Percentiles rank a stretch among this genome's conserved stretches.
Evolutionary conservation across 2,113 vertebrate genomes (phyloP).

Genomic region (Acrocephalus kingi): DNA sequence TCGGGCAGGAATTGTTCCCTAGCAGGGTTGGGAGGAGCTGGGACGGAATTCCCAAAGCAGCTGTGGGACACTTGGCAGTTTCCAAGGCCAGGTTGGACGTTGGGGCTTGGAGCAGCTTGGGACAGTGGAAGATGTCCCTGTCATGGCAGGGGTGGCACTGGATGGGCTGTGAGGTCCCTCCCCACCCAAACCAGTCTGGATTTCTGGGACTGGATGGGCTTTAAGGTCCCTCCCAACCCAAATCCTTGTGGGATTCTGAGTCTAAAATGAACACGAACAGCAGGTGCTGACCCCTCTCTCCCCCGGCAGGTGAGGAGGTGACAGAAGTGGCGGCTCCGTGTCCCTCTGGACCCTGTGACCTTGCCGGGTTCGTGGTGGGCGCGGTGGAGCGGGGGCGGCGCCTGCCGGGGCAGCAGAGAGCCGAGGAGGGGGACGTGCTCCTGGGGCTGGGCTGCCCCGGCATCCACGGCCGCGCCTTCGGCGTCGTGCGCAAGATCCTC

Average conservation of each 20-base stretch:
- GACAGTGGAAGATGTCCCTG: not conserved
- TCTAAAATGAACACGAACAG: rapidly evolving
- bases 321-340: slow-evolving; percentile 73
- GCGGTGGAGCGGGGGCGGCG: slow-evolving; percentile 76
- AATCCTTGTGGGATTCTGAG: rapidly evolving
- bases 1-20: not conserved
- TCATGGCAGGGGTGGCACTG: not conserved
- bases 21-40: not conserved
- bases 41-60: not conserved
- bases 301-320: slow-evolving; percentile 75
- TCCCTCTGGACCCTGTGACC: slow-evolving; percentile 73
- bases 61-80: not conserved
- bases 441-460: slow-evolving; percentile 84
- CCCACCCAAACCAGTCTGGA: too few species aligned
- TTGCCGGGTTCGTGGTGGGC: slow-evolving; percentile 87
- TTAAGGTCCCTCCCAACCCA: rapidly evolving
- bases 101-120: not conserved
- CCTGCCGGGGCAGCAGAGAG: slow-evolving; percentile 71
- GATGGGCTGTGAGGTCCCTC: rapidly evolving
- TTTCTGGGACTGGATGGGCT: rapidly evolving
- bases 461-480: slow-evolving; percentile 81
- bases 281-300: not conserved
- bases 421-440: slow-evolving; percentile 79
- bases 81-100: not conserved
- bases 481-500: slow-evolving; percentile 79